Conservation (phyloP, 2,888 invertebrate species). For the Netelia inedita region DNA sequence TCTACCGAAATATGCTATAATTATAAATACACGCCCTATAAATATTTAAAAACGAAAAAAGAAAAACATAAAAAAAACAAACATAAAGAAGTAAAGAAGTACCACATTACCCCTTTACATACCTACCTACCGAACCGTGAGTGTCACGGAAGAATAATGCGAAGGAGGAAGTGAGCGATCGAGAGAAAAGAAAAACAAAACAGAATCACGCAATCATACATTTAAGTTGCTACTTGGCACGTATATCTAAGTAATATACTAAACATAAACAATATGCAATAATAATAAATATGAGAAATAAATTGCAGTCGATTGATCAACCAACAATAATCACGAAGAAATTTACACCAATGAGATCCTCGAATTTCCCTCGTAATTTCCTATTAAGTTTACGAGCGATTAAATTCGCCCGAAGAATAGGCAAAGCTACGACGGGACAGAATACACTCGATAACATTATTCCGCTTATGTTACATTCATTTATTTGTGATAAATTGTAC, state of each 20-base stretch:
- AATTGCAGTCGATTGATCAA: constrained; percentile 71
- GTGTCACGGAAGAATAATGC: constrained; percentile 48
- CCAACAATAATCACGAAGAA: constrained; percentile 31
- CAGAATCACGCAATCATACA: constrained; percentile 85
- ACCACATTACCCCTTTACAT: constrained; percentile 76
- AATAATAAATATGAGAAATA: constrained; percentile 84
- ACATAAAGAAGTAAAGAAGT: constrained; percentile 82
- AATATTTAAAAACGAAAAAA: constrained; percentile 64
- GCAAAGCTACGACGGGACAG: background rate
- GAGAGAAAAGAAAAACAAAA: constrained; percentile 64
- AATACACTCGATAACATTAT: background rate
- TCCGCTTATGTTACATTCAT: too few species aligned
- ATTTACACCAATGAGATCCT: constrained; percentile 4
- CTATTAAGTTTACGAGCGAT: too few species aligned
- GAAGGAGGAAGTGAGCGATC: constrained; percentile 16
- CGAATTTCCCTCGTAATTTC: constrained; percentile 12
- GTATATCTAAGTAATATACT: constrained; percentile 85
- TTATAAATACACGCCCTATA: constrained; percentile 84
- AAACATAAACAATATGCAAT: constrained; percentile 85
- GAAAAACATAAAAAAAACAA: background rate
- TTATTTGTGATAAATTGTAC: too few species aligned
- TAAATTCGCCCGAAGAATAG: background rate
- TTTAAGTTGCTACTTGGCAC: constrained; percentile 85
- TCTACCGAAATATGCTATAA: constrained; percentile 84
- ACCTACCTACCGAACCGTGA: constrained; percentile 72